Evolutionary conservation across 2,113 vertebrate species (phyloP).

Genomic region (Laterallus jamaicensis): DNA sequence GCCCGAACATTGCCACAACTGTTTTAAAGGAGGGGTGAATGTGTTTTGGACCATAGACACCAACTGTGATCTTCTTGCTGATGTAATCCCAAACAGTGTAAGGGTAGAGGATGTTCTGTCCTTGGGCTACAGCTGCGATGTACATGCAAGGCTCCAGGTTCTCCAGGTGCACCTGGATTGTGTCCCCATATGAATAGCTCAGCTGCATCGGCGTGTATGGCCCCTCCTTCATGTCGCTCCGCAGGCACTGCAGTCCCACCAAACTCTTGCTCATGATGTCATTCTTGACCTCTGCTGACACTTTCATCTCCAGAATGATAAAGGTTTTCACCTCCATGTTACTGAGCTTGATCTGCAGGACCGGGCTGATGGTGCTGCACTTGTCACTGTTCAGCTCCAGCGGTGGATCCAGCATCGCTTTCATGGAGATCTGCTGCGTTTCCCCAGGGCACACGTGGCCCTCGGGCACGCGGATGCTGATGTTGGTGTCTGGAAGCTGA

Average conservation of each 20-base stretch:
- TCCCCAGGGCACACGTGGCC: constrained; percentile 87
- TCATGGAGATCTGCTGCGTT: constrained; percentile 92
- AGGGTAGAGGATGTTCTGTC: constrained; percentile 80
- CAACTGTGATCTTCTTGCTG: constrained; percentile 89
- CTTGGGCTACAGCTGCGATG: constrained; percentile 84
- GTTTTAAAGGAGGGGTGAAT: constrained; percentile 97
- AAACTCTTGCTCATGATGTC: constrained; percentile 76
- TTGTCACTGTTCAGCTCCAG: constrained; percentile 92
- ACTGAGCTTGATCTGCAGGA: constrained; percentile 94
- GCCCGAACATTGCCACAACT: constrained; percentile 91
- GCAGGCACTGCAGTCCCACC: constrained; percentile 84
- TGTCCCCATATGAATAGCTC: constrained; percentile 84
- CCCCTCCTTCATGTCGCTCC: constrained; percentile 91
- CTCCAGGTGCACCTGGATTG: constrained; percentile 87
- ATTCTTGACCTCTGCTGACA: constrained; percentile 86
- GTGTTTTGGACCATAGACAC: constrained; percentile 94
- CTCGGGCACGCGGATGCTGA: constrained; percentile 89
- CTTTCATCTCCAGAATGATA: constrained; percentile 90
- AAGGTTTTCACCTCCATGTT: constrained; percentile 89
- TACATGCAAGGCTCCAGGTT: constrained; percentile 96
- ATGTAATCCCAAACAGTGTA: constrained; percentile 93
- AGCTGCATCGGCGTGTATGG: constrained; percentile 82
- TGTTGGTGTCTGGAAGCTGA: constrained; percentile 91
- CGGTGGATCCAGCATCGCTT: constrained; percentile 89
- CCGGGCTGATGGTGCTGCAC: constrained; percentile 88